These are phyloP conservation scores for Coelopa pilipes DNA, from an alignment of 2,888 invertebrate genomes.

Conservation along the genomic window DNA sequence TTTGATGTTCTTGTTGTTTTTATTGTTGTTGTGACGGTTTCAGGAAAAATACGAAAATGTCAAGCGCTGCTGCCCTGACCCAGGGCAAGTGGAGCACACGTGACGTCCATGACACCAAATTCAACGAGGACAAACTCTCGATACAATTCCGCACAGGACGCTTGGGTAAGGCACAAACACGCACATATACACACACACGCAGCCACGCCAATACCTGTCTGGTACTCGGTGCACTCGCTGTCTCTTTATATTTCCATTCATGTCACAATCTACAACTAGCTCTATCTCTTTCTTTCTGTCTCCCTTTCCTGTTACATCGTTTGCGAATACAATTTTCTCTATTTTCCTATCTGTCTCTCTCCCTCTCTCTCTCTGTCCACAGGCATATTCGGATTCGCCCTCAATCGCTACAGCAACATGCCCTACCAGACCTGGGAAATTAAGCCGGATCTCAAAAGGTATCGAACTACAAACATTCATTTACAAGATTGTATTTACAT, in stretches of 20 bases:
- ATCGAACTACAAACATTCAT: not conserved
- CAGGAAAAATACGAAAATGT: conserved; percentile 50
- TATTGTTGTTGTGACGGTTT: too few species aligned
- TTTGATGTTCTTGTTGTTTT: too few species aligned
- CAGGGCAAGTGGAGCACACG: conserved; percentile 75
- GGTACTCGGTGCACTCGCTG: not conserved
- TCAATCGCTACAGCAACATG: conserved; percentile 79
- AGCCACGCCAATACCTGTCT: conserved; percentile 8
- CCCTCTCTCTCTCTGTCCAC: conserved; percentile 6
- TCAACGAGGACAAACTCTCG: conserved; percentile 84
- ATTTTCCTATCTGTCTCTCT: not conserved
- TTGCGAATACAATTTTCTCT: not conserved
- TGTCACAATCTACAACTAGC: not conserved
- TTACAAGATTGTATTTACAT: not conserved
- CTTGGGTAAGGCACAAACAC: conserved; percentile 66
- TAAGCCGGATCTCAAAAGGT: conserved; percentile 72
- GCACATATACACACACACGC: not conserved
- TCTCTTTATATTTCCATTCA: conserved; percentile 8
- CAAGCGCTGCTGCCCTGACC: conserved; percentile 51
- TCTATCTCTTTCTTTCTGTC: too few species aligned
- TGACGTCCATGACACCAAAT: conserved; percentile 82
- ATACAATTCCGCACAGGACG: conserved; percentile 81
- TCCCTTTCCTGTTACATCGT: too few species aligned
- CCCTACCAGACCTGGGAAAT: conserved; percentile 90
- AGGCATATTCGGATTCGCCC: conserved; percentile 79